Evolutionary conservation across 2,797 vertebrate species (phyloP).

Genomic region (Hippoglossus hippoglossus): DNA sequence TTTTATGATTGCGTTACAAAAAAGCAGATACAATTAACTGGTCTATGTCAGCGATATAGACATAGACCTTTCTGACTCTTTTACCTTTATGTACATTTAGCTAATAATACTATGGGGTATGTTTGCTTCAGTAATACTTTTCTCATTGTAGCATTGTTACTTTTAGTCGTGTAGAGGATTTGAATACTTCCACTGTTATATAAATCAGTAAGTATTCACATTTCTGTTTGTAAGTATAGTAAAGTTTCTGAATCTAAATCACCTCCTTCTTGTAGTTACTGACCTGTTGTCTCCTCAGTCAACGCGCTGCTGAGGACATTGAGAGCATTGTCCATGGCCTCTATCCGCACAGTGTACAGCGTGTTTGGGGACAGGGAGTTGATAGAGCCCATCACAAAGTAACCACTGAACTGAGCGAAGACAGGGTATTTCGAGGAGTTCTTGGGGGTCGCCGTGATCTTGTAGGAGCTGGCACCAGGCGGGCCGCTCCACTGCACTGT

Average conservation of each 20-base stretch:
- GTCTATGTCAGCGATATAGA: no score
- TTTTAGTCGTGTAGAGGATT: no score
- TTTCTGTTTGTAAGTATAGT: no score
- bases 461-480: slow-evolving; percentile 82
- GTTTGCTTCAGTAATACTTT: no score
- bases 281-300: slow-evolving; percentile 81
- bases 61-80: no score
- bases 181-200: no score
- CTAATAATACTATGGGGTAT: no score
- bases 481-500: slow-evolving; percentile 80
- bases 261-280: slow-evolving; percentile 23
- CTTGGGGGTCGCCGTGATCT: slow-evolving; percentile 81
- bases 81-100: no score
- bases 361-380: slow-evolving; percentile 84
- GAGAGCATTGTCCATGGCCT: slow-evolving; percentile 83
- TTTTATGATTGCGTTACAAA: no score
- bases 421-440: slow-evolving; percentile 69
- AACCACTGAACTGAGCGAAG: slow-evolving; percentile 79
- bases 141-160: no score
- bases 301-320: slow-evolving; percentile 77
- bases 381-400: slow-evolving; percentile 82
- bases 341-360: slow-evolving; percentile 79
- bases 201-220: no score
- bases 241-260: neutral
- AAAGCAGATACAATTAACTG: no score